These are phyloP conservation scores for Cylindroiulus punctatus DNA, from an alignment of 2,888 invertebrate species.

Conservation along the genomic window DNA sequence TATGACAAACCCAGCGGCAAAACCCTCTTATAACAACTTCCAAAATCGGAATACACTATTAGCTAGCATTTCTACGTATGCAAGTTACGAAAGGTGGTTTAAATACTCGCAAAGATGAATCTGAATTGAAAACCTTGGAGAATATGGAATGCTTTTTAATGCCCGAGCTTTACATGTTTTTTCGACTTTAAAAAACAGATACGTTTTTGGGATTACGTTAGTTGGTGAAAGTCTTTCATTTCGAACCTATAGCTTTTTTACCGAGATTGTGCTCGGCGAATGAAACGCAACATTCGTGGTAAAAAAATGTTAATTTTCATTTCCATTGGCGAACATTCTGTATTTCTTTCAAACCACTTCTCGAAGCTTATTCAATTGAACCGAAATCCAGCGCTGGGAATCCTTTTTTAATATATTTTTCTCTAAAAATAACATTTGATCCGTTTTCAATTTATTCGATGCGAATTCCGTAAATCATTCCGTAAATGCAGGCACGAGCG, in stretches of 20 bases:
- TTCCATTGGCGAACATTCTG: neutral
- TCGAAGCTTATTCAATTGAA: slow-evolving; percentile 14
- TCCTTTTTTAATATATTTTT: slow-evolving; percentile 9
- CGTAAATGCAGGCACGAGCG: neutral
- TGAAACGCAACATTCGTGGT: neutral
- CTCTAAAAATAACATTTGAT: slow-evolving; percentile 22
- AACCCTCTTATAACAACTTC: too few relatives aligned
- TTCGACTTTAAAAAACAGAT: neutral
- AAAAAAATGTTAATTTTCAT: neutral
- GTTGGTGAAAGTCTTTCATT: neutral
- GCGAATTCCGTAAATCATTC: neutral
- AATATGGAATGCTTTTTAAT: neutral
- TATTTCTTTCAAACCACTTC: neutral
- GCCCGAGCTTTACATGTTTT: neutral
- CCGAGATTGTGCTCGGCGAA: neutral
- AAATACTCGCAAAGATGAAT: neutral
- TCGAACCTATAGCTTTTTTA: neutral
- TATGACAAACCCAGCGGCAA: neutral
- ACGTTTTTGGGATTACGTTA: neutral
- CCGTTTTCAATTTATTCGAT: slow-evolving; percentile 25
- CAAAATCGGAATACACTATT: too few relatives aligned
- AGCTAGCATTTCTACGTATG: too few relatives aligned
- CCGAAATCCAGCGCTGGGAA: neutral
- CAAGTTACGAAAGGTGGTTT: neutral
- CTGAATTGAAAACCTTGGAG: too few relatives aligned